Evolutionary conservation across 2,113 vertebrate species (phyloP), one percentile per base, ranked within the genome.

Genomic region (Thryonomys swinderianus): DNA sequence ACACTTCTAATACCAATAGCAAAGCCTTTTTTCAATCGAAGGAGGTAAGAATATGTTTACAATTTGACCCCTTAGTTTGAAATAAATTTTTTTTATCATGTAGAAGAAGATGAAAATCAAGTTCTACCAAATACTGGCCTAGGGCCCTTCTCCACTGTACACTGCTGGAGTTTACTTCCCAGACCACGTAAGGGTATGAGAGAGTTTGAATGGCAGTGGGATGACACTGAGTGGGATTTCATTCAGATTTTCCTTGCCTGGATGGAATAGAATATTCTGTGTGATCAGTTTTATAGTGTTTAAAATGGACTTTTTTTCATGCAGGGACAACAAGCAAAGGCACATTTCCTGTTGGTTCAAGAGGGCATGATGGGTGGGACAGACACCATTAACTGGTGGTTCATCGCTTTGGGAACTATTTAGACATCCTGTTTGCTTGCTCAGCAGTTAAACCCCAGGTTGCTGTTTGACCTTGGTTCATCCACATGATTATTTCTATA

Each of bases 381-480:
- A 4, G 62, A 96, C 94, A 96, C 95, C 78, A 94, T 97, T 97
- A 97, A 95, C 96, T 97, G 93, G 83, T 97, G 89, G 96, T 97
- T 97, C 96, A 95, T 96, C 94, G 84, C 97, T 94, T 91, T 1
- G 74, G 95, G 93, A 96, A 96, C 87, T 96, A 96, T 88, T 97
- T 96, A 91, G 89, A 96, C 95, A 97, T 97, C 97, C 97, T 97
- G 97, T 96, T 97, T 97, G 96, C 96, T 97, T 96, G 96, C 97
- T 97, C 97, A 97, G 97, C 96, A 97, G 97, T 96, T 96, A 97
- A 97, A 96, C 87, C 86, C 94, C 92, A 91, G 95, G 96, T 96
- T 96, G 95, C 94, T 89, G 94, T 93, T 97, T 97, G 96, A 97
- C 97, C 97, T 97, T 93, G 95, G 74, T 97, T 97, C 93, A 97